These are phyloP conservation scores for Caenorhabditis brenneri DNA, from an alignment of 1,140 invertebrate species.

Conservation along the genomic window DNA sequence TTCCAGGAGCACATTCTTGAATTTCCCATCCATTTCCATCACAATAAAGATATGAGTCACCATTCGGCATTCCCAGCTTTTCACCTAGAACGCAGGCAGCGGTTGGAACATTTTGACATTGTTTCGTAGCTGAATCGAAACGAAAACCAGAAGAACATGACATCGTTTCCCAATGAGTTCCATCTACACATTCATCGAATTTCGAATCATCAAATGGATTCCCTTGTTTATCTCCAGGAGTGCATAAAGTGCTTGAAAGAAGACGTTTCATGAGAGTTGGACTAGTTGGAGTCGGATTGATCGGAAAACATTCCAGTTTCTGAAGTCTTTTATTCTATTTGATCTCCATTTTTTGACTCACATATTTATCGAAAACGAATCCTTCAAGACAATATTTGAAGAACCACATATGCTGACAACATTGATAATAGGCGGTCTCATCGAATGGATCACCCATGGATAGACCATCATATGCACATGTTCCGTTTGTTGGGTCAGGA, in stretches of 20 bases:
- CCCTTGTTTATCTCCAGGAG: background rate
- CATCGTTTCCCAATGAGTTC: background rate
- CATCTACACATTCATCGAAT: background rate
- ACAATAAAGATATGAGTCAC: no score
- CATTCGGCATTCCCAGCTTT: no score
- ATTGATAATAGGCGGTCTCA: background rate
- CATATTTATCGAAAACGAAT: conserved; percentile 5
- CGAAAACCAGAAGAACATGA: background rate
- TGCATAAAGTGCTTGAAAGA: background rate
- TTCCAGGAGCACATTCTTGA: background rate
- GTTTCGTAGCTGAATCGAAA: no score
- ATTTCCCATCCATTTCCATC: no score
- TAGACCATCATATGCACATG: conserved; percentile 3
- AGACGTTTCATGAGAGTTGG: background rate
- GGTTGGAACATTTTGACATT: no score
- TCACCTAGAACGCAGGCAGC: no score
- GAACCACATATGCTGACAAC: background rate
- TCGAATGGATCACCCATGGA: conserved; percentile 5
- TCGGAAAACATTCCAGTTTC: background rate
- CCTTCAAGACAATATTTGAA: background rate
- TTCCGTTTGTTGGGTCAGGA: background rate
- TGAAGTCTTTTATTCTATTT: background rate
- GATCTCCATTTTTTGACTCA: background rate
- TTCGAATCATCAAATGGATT: background rate
- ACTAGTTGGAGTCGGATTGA: background rate